Percentiles rank a stretch among this genome's conserved stretches.
Conservation (phyloP, 2,113 vertebrate genomes). For the Gavia stellata region DNA sequence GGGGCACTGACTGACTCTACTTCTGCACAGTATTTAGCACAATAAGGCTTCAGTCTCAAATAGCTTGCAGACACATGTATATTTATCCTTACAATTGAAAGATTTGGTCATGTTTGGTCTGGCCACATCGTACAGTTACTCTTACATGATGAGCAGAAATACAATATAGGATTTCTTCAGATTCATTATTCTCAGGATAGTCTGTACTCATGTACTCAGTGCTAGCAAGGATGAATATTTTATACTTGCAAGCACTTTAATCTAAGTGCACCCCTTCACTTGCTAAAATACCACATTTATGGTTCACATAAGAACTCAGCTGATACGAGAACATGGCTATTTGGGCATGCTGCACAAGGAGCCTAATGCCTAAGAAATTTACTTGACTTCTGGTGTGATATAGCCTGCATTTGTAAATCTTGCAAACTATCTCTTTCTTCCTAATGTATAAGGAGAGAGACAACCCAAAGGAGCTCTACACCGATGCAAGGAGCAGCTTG, state of each 20-base stretch:
- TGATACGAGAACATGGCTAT: not conserved
- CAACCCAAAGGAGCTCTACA: not conserved
- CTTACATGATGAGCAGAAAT: not conserved
- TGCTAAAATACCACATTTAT: not conserved
- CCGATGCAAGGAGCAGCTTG: not conserved
- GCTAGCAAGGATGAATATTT: not conserved
- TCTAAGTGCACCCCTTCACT: not conserved
- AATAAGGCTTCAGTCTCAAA: not conserved
- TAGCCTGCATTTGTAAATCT: not conserved
- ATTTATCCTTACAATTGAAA: not conserved
- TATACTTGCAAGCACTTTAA: not conserved
- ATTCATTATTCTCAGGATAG: not conserved
- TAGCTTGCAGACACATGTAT: not conserved
- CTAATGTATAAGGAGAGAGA: not conserved
- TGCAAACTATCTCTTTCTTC: not conserved
- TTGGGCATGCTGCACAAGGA: not conserved
- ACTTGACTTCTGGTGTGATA: not conserved
- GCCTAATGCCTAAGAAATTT: not conserved
- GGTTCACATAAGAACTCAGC: not conserved
- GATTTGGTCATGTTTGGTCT: not conserved
- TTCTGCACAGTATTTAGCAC: not conserved
- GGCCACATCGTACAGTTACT: not conserved
- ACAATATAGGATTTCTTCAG: not conserved
- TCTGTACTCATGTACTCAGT: not conserved
- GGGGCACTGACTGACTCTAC: not conserved